Percentiles rank a stretch among this genome's conserved stretches.
These are phyloP conservation scores for Salvelinus namaycush DNA, from an alignment of 2,113 vertebrate species.

Conservation along the genomic window DNA sequence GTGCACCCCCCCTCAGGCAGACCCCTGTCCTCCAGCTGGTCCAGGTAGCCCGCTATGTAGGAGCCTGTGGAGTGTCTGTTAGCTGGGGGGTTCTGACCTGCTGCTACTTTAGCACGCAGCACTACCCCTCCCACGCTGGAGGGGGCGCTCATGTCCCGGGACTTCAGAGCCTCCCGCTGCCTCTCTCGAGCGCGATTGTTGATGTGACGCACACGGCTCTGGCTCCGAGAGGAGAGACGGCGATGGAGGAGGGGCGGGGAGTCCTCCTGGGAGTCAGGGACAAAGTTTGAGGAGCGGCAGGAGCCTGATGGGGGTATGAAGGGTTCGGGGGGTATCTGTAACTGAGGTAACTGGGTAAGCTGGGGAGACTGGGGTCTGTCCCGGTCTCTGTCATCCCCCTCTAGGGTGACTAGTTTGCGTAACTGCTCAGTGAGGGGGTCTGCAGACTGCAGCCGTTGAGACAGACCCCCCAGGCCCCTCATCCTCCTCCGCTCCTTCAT, in stretches of 20 bases:
- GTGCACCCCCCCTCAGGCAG: constrained; percentile 87
- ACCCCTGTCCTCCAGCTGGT: constrained; percentile 78
- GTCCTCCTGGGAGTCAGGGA: constrained; percentile 59
- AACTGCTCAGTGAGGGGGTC: constrained; percentile 90
- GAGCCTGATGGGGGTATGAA: constrained; percentile 10
- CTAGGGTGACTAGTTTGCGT: constrained; percentile 84
- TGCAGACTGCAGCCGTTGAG: constrained; percentile 63
- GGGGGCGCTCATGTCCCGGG: constrained; percentile 43
- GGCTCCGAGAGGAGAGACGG: constrained; percentile 91
- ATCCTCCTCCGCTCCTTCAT: constrained; percentile 72
- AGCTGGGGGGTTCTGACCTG: constrained; percentile 52
- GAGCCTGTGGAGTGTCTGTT: constrained; percentile 95
- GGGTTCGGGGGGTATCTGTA: constrained; percentile 13
- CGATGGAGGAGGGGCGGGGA: constrained; percentile 82
- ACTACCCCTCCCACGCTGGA: constrained; percentile 71
- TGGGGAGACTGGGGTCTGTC: constrained; percentile 21
- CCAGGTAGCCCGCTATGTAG: constrained; percentile 87
- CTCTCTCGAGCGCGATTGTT: constrained; percentile 90
- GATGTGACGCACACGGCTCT: constrained; percentile 94
- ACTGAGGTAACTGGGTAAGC: constrained; percentile 17
- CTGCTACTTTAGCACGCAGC: constrained; percentile 77
- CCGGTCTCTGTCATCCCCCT: constrained; percentile 76
- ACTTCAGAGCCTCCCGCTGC: constrained; percentile 87
- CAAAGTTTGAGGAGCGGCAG: constrained; percentile 13
- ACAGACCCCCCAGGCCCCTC: constrained; percentile 37